These are phyloP conservation scores for Diabrotica undecimpunctata DNA, from an alignment of 1,140 invertebrate genomes.

Conservation along the genomic window DNA sequence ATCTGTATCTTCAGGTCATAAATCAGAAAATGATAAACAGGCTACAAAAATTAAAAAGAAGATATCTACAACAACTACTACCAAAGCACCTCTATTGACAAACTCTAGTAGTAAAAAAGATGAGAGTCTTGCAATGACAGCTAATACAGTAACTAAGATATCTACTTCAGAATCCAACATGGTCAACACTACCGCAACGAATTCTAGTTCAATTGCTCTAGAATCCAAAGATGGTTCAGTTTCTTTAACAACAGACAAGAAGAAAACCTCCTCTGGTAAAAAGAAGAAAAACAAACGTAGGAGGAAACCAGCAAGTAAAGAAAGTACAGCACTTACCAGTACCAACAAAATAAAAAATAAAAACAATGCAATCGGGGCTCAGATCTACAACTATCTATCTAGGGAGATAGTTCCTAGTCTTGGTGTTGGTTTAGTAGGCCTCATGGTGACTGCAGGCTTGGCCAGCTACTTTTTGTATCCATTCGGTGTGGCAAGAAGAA, in stretches of 20 bases:
- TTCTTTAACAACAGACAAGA: slow-evolving; percentile 51
- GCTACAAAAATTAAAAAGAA: slow-evolving; percentile 16
- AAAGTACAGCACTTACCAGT: slow-evolving; percentile 50
- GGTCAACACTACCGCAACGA: slow-evolving; percentile 20
- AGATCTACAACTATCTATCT: slow-evolving; percentile 74
- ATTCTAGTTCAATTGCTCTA: slow-evolving; percentile 30
- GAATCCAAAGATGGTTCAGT: slow-evolving; percentile 58
- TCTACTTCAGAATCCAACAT: neutral
- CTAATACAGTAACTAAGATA: neutral
- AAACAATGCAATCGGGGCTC: slow-evolving; percentile 61
- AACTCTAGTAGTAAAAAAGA: neutral
- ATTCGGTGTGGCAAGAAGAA: slow-evolving; percentile 63
- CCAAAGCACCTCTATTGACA: neutral
- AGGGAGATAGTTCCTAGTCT: slow-evolving; percentile 76
- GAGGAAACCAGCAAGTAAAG: slow-evolving; percentile 52
- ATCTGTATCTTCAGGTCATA: slow-evolving; percentile 20
- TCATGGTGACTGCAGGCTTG: slow-evolving; percentile 66
- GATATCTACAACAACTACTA: neutral
- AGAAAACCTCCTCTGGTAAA: slow-evolving; percentile 50
- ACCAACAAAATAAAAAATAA: slow-evolving; percentile 49
- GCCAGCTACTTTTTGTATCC: slow-evolving; percentile 74
- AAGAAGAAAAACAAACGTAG: slow-evolving; percentile 61
- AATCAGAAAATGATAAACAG: slow-evolving; percentile 25
- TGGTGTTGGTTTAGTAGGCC: slow-evolving; percentile 68
- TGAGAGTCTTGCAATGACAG: no score